Conservation (phyloP, 35 echinoderm and acorn worm species). For the Chiridota heheva region DNA sequence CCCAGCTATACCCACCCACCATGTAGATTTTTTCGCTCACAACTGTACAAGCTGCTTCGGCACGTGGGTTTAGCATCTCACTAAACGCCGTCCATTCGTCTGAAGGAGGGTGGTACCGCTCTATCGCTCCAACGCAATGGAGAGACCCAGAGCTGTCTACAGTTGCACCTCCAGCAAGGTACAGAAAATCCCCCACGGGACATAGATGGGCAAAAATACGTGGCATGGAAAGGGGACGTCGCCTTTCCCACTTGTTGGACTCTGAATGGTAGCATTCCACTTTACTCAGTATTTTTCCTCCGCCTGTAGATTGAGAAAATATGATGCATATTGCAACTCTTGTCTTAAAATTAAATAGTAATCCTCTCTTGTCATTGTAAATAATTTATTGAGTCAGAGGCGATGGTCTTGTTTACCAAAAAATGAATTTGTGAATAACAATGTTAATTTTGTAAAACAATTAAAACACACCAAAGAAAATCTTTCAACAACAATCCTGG, state of each 20-base stretch:
- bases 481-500: too few relatives aligned
- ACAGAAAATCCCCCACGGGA: constrained; percentile 62
- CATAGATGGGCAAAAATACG: constrained; percentile 80
- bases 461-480: too few relatives aligned
- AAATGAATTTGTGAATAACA: too few relatives aligned
- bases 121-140: constrained; percentile 64
- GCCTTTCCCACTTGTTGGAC: constrained; percentile 59
- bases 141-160: constrained; percentile 46
- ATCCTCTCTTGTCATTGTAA: too few relatives aligned
- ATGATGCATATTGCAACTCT: neutral
- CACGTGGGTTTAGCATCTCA: constrained; percentile 59
- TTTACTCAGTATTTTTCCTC: constrained; percentile 71
- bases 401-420: too few relatives aligned
- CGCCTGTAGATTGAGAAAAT: constrained; percentile 50
- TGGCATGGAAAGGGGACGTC: constrained; percentile 45
- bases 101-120: constrained; percentile 60
- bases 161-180: constrained; percentile 84
- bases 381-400: too few relatives aligned
- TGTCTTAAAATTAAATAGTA: too few relatives aligned
- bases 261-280: constrained; percentile 68
- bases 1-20: constrained; percentile 95
- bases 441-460: constrained; percentile 1
- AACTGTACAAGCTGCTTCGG: constrained; percentile 70
- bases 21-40: constrained; percentile 69
- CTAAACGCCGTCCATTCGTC: constrained; percentile 74